Percentiles rank a stretch among this genome's conserved stretches.
Conservation (phyloP, 2,888 invertebrate genomes). For the Phorcus lineatus region DNA sequence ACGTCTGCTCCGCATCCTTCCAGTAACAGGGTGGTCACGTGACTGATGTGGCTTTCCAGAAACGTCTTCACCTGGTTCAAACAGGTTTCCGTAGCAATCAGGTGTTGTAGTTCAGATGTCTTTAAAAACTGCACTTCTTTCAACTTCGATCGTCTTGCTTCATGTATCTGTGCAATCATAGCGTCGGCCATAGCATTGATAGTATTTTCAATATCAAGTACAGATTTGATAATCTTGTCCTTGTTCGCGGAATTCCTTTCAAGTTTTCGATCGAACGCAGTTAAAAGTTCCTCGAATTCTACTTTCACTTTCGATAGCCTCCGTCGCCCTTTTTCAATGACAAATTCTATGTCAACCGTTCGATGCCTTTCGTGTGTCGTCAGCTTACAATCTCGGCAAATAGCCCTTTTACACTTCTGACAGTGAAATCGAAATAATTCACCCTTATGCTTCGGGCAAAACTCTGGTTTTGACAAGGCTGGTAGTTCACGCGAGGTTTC, state of each 20-base stretch:
- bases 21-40: neutral
- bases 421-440: constrained; percentile 26
- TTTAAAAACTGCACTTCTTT: neutral
- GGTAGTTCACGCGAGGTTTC: neutral
- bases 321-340: neutral
- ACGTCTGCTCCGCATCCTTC: neutral
- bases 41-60: neutral
- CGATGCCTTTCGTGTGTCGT: constrained; percentile 30
- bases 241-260: neutral
- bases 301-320: constrained; percentile 1
- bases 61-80: neutral
- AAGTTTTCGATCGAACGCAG: neutral
- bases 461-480: neutral
- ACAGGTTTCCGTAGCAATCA: neutral
- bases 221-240: neutral
- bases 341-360: neutral
- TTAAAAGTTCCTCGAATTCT: neutral
- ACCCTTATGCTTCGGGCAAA: constrained; percentile 18
- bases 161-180: neutral
- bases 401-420: neutral
- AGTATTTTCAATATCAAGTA: neutral
- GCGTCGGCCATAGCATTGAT: neutral
- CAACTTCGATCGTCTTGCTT: neutral
- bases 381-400: constrained; percentile 32
- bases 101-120: neutral